Evolutionary conservation across 2,888 invertebrate species (phyloP), one percentile per base, ranked within the genome.

Genomic region (Drosophila atripex): DNA sequence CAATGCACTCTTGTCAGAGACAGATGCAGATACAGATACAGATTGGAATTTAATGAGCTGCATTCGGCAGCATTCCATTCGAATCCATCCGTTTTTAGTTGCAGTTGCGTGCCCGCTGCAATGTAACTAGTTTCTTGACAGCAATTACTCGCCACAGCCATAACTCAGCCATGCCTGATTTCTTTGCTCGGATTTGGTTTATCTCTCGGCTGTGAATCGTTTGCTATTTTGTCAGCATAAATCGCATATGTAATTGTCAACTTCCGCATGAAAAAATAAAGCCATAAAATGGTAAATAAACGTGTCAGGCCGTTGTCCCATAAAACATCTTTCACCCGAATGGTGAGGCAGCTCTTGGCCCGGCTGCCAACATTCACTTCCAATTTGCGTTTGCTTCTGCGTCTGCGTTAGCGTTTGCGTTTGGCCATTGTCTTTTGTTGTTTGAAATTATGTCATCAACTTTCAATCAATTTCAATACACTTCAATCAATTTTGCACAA

Each of bases 401-500:
- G 68, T 41, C 21, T 45, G 18, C 18, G 16, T 56, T 45, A 43
- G 57, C 41, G 38, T 23, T 49, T 69, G 51, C 28, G 49, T 49
- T 66, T 65, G 45, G 61, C 45, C 61, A 51, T 39, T 61, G 47
- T 61, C 46, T 60, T 46, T 43, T 54, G 53, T 30, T 59, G 60
- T 57, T 32, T 56, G 58, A 77, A 78, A 78, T 78, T 76, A 78
- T 78, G 78, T 78, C 78, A 78, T 78, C 70, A 51, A 71, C 74
- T 65, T 71, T 75, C 75, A 75, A 75, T 75, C 75, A 74, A 76
- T 74, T 76, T 71, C 76, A 78, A 78, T 78, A 76, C 73, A 76
- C 76, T 78, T 76, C 77, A 78, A 78, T 76, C 77, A 75, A 64
- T 72, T 76, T 77, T 72, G 57, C 69, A 77, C 75, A 77, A 77